Evolutionary conservation across 2,888 invertebrate species (phyloP).

Genomic region (Patella caerulea): DNA sequence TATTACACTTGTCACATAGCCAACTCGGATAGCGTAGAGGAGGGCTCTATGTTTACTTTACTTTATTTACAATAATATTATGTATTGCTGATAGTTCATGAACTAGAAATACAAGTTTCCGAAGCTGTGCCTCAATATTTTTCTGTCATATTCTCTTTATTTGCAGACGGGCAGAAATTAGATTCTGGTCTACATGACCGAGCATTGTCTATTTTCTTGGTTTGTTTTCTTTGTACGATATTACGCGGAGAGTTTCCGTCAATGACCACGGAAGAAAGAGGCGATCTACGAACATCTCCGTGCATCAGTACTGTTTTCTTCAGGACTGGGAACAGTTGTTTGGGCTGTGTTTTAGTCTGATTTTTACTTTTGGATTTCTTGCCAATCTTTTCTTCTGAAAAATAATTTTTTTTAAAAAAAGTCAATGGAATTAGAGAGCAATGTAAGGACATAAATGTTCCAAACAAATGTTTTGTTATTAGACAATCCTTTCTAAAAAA

Average conservation of each 20-base stretch:
- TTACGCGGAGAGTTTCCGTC: slow-evolving; percentile 57
- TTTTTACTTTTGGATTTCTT: slow-evolving; percentile 35
- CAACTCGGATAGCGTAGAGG: no score
- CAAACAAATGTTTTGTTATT: no score
- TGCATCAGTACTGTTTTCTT: slow-evolving; percentile 7
- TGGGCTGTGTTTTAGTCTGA: slow-evolving; percentile 41
- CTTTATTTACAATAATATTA: no score
- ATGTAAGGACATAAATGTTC: no score
- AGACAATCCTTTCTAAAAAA: background rate
- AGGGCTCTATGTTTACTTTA: no score
- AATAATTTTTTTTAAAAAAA: background rate
- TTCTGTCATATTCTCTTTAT: slow-evolving; percentile 22
- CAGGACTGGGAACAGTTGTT: slow-evolving; percentile 46
- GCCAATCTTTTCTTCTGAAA: slow-evolving; percentile 7
- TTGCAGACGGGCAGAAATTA: slow-evolving; percentile 25
- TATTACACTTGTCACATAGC: no score
- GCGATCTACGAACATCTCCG: slow-evolving; percentile 47
- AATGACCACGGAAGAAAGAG: slow-evolving; percentile 45
- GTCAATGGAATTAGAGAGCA: no score
- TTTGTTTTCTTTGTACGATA: slow-evolving; percentile 57
- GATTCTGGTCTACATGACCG: slow-evolving; percentile 35
- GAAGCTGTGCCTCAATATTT: no score
- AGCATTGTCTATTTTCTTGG: slow-evolving; percentile 45
- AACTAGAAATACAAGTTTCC: no score
- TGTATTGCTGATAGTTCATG: no score